phyloP scores from a whole-genome alignment of 2,797 vertebrate genomes.

The Jordanella pulchra region DNA sequence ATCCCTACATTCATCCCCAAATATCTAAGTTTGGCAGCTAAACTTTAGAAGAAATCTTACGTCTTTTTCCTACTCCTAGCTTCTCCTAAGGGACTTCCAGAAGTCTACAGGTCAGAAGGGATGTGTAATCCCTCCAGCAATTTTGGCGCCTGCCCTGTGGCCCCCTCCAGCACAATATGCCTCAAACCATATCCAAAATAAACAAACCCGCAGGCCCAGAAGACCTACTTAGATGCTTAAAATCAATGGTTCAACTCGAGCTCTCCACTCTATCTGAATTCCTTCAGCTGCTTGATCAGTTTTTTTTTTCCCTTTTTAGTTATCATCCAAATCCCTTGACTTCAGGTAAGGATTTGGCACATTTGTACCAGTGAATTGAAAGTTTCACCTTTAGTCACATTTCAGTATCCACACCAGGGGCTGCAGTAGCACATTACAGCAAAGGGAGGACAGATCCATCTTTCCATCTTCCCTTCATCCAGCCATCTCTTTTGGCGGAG shows the following conservation, averaged over 20 bases:
- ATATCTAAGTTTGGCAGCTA: too few relatives aligned
- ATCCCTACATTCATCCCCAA: background rate
- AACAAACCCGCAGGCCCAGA: background rate
- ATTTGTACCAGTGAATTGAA: slow-evolving; percentile 4
- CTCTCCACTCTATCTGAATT: background rate
- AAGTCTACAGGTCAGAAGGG: background rate
- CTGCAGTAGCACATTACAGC: background rate
- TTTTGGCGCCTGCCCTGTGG: background rate
- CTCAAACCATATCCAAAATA: slow-evolving; percentile 1
- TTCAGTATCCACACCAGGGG: background rate
- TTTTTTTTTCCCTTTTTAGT: background rate
- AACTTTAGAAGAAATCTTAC: background rate
- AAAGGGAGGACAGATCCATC: background rate
- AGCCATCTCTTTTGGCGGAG: background rate
- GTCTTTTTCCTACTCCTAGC: background rate
- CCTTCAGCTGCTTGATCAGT: background rate
- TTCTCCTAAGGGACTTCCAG: background rate
- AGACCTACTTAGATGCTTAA: background rate
- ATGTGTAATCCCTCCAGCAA: background rate
- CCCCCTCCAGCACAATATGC: background rate
- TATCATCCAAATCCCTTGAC: background rate
- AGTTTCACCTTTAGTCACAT: background rate
- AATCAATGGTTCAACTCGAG: background rate
- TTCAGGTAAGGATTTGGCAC: background rate
- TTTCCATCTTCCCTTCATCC: background rate